A percentile compares a stretch with the other conserved stretches of the same genome.
Evolutionary conservation across 2,797 vertebrate genomes (phyloP).

Genomic region (Botia kubotai): DNA sequence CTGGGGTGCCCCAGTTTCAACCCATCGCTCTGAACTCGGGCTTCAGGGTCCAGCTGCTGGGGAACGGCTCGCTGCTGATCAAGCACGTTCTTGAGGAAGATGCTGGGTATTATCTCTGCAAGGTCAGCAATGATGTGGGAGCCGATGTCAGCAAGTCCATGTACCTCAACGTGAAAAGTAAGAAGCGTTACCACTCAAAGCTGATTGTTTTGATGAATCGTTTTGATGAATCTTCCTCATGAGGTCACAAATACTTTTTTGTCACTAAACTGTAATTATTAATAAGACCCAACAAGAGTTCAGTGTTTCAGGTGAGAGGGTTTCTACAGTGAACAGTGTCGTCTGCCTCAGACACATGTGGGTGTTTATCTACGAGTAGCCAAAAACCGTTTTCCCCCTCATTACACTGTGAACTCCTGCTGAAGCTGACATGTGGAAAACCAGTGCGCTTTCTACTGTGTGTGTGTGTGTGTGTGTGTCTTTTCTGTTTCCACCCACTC

Average conservation of each 20-base stretch:
- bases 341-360: constrained; percentile 63
- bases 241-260: background rate
- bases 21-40: constrained; percentile 93
- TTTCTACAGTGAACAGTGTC: constrained; percentile 47
- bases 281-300: constrained; percentile 21
- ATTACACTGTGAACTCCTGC: constrained; percentile 75
- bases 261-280: background rate
- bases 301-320: constrained; percentile 5
- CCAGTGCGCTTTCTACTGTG: constrained; percentile 44
- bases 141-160: constrained; percentile 99
- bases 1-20: constrained; percentile 97
- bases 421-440: constrained; percentile 74
- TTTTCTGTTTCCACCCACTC: background rate
- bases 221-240: constrained; percentile 1
- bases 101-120: constrained; percentile 99
- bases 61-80: constrained; percentile 94
- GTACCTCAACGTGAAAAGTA: constrained; percentile 99
- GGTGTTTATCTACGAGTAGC: constrained; percentile 69
- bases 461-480: constrained; percentile 36
- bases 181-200: constrained; percentile 68
- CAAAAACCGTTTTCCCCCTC: constrained; percentile 74
- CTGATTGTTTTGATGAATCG: background rate
- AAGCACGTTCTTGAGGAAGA: constrained; percentile 98
- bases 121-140: constrained; percentile 99
- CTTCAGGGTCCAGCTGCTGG: constrained; percentile 91